These are phyloP conservation scores for Graphium colonna DNA, from an alignment of 2,888 invertebrate species.

Conservation along the genomic window DNA sequence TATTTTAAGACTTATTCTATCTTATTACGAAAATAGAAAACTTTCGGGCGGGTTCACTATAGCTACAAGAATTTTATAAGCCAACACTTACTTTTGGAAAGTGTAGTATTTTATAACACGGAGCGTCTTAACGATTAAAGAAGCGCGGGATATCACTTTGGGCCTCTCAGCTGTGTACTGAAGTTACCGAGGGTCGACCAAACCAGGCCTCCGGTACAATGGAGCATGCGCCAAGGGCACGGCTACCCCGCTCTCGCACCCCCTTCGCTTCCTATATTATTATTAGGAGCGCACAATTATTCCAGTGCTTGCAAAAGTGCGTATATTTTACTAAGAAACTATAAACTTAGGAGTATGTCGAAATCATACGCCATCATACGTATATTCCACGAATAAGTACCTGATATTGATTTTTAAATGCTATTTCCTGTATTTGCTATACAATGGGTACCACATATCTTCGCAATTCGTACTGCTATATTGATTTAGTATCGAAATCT, in stretches of 20 bases:
- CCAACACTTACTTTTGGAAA: slow-evolving; percentile 62
- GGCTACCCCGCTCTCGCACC: slow-evolving; percentile 52
- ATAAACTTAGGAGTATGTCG: too few relatives aligned
- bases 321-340: not conserved
- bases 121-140: slow-evolving; percentile 35
- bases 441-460: too few relatives aligned
- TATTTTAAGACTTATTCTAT: slow-evolving; percentile 17
- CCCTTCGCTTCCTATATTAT: slow-evolving; percentile 43
- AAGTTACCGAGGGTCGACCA: slow-evolving; percentile 57
- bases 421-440: too few relatives aligned
- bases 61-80: not conserved
- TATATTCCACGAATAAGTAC: too few relatives aligned
- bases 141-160: slow-evolving; percentile 32
- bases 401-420: too few relatives aligned
- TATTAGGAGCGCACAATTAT: slow-evolving; percentile 42
- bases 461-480: too few relatives aligned
- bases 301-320: slow-evolving; percentile 34
- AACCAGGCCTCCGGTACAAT: slow-evolving; percentile 49
- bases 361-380: too few relatives aligned
- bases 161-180: slow-evolving; percentile 63
- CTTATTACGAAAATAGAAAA: slow-evolving; percentile 21
- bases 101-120: slow-evolving; percentile 69
- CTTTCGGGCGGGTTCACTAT: slow-evolving; percentile 10
- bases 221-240: slow-evolving; percentile 67
- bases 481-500: too few relatives aligned